A percentile compares a stretch with the other conserved stretches of the same genome.
Conservation (phyloP, 2,888 invertebrate genomes). For the Acleris sparsana region DNA sequence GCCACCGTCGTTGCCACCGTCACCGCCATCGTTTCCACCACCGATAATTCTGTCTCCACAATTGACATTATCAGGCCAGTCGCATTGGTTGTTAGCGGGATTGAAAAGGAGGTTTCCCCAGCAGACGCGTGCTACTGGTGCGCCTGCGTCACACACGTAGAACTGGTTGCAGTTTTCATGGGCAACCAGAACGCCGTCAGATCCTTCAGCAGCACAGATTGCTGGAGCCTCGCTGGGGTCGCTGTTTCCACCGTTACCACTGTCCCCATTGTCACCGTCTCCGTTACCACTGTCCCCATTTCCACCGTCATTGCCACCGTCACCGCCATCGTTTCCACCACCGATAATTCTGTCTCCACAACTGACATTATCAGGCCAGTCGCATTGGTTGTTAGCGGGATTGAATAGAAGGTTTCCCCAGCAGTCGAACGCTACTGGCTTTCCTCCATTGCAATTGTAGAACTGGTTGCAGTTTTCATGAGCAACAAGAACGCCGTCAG, state of each 20-base stretch:
- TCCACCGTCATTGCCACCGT: conserved; percentile 26
- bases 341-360: conserved; percentile 44
- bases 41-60: conserved; percentile 44
- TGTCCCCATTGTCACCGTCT: conserved; percentile 30
- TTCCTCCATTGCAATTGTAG: conserved; percentile 48
- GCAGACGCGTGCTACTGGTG: conserved; percentile 43
- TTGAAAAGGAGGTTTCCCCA: conserved; percentile 44
- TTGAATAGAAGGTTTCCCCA: conserved; percentile 44
- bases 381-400: conserved; percentile 45
- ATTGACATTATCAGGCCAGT: conserved; percentile 46
- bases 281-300: conserved; percentile 15
- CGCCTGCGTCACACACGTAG: conserved; percentile 48
- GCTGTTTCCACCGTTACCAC: conserved; percentile 40
- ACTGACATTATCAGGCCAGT: conserved; percentile 49
- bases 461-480: conserved; percentile 55
- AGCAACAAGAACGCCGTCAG: conserved; percentile 47
- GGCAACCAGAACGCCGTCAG: conserved; percentile 46
- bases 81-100: conserved; percentile 44
- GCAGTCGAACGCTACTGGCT: conserved; percentile 44
- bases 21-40: conserved; percentile 33
- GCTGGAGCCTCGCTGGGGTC: conserved; percentile 48
- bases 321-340: conserved; percentile 31
- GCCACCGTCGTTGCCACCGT: conserved; percentile 17
- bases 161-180: conserved; percentile 56
- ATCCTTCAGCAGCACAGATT: conserved; percentile 47